Percentiles rank a stretch among this genome's conserved stretches.
Conservation (phyloP, 2,888 invertebrate species). For the Phymatocera aterrima region DNA sequence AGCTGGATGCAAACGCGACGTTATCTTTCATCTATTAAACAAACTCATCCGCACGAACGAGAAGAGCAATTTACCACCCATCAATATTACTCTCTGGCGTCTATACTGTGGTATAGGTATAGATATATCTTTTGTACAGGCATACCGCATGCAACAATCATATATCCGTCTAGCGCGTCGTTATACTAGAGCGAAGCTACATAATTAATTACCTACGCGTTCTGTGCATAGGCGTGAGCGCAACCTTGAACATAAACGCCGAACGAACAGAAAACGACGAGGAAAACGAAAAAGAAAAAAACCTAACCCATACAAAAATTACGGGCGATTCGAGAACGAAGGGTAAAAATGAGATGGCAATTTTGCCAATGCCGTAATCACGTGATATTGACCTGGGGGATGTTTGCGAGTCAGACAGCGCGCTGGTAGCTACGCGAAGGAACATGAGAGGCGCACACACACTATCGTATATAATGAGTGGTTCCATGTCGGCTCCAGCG, state of each 20-base stretch:
- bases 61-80: constrained; percentile 24
- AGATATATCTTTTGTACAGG: neutral
- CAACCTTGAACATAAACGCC: no score
- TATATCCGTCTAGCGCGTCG: neutral
- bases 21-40: constrained; percentile 24
- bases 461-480: constrained; percentile 43
- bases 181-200: neutral
- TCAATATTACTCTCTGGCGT: constrained; percentile 30
- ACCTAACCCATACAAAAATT: no score
- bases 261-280: neutral
- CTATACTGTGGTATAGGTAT: neutral
- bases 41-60: constrained; percentile 2
- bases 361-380: no score
- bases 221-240: neutral
- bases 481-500: constrained; percentile 54
- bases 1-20: constrained; percentile 20
- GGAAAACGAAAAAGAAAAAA: neutral
- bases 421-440: no score
- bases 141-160: neutral
- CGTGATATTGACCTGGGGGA: no score
- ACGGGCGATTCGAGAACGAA: no score
- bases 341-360: no score
- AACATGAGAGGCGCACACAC: constrained; percentile 11
- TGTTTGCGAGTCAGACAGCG: no score
- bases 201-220: neutral